Percentiles rank a stretch among this genome's conserved stretches.
Evolutionary conservation across 2,797 vertebrate species (phyloP).

Genomic region (Pipistrellus pygmaeus): DNA sequence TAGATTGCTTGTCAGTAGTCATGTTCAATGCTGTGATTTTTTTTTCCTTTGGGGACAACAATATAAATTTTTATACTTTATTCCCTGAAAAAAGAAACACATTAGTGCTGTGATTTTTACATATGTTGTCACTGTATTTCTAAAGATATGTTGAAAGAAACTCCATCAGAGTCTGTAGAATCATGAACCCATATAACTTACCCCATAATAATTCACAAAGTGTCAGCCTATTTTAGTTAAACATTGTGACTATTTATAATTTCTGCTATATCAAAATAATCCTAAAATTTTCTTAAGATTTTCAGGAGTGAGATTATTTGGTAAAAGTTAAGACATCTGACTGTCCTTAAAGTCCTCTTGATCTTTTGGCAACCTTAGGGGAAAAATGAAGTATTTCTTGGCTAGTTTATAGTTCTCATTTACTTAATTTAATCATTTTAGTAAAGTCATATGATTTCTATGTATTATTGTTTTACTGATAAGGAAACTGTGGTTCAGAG

Average conservation of each 20-base stretch:
- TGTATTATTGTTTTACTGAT: slow-evolving; percentile 19
- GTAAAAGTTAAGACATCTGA: not conserved
- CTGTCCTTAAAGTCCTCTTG: not conserved
- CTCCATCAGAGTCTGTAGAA: not conserved
- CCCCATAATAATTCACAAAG: not conserved
- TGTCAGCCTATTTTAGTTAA: not conserved
- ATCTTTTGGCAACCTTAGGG: not conserved
- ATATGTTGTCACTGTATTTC: not conserved
- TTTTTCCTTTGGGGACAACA: not conserved
- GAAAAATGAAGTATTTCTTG: slow-evolving; percentile 36
- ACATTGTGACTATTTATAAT: not conserved
- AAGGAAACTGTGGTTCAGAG: slow-evolving; percentile 9
- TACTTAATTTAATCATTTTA: not conserved
- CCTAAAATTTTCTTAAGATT: slow-evolving; percentile 35
- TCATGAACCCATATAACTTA: slow-evolving; percentile 45
- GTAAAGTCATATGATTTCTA: not conserved
- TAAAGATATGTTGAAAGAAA: not conserved
- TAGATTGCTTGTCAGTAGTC: not conserved
- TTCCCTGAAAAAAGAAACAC: not conserved
- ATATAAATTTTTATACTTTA: not conserved
- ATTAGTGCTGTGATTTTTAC: not conserved
- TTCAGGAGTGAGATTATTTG: slow-evolving; percentile 18
- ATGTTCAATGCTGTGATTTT: not conserved
- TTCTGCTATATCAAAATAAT: not conserved
- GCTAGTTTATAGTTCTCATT: slow-evolving; percentile 3